Base-by-base conservation (phyloP, 2,888 invertebrate genomes). In the Entomobrya proxima region DNA sequence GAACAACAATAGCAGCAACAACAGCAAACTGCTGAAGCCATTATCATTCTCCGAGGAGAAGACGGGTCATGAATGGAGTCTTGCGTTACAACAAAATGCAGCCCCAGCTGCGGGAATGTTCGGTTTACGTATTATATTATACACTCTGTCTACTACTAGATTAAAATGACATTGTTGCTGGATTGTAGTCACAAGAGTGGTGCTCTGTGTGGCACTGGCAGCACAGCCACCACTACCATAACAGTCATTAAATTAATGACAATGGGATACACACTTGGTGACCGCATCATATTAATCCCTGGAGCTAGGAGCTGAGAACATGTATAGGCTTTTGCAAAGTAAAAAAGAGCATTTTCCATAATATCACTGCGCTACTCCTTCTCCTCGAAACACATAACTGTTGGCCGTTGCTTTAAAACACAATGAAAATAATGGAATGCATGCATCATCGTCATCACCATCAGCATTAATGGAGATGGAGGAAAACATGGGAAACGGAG, bases 231-330 rank as follows among this genome's bases (percentile, higher is more conserved):
- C 72, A 72, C 72, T 30, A 72, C 72, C 72, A 47, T 72, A 72
- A 55, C 74, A 74, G 74, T 74, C 81, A 81, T 81, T 81, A 81
- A 81, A 81, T 81, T 81, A 81, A 81, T 81, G 81, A 81, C 74
- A 81, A 58, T 74, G 58, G 81, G 81, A 81, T 58, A 75, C 74
- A 47, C 74, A 81, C 74, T 81, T 81, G 58, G 81, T 81, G 81
- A 81, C 81, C 81, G 64, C 74, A 64, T 81, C 81, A 72, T 81
- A 81, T 75, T 80, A 80, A 80, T 80, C 72, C 80, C 80, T 52
- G 40, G 80, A 72, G 72, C n/a, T n/a, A n/a, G 72, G 47, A 44
- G 72, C 72, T 72, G 47, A 72, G 72, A 72, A 52, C 30, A 61
- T 15, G 32, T 9, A 52, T 21, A 5, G 30, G 2, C n/a, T 30